Percentiles rank a stretch among this genome's conserved stretches.
These are phyloP conservation scores for Dinomys branickii DNA, from an alignment of 2,113 vertebrate genomes.

Conservation along the genomic window DNA sequence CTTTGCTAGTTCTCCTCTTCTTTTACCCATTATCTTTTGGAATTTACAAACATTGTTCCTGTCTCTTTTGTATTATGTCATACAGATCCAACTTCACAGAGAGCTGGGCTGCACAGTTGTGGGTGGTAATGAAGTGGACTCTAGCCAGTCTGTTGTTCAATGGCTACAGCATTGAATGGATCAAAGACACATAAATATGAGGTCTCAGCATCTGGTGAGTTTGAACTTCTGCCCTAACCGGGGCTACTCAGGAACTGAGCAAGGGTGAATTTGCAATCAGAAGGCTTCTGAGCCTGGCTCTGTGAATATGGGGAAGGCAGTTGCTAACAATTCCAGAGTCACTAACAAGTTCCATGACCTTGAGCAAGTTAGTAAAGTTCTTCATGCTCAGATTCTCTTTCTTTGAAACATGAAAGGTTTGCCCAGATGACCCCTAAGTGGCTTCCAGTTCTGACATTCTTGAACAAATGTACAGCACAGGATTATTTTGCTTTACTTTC, in stretches of 20 bases:
- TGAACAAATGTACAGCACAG: background rate
- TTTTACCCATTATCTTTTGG: background rate
- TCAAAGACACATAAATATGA: background rate
- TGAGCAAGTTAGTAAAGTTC: slow-evolving; percentile 26
- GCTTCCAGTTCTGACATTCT: background rate
- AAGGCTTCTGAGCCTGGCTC: background rate
- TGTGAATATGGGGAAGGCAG: background rate
- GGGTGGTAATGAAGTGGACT: background rate
- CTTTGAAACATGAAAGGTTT: slow-evolving; percentile 20
- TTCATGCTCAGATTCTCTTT: background rate
- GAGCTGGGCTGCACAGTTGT: background rate
- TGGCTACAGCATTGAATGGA: background rate
- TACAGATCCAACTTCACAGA: background rate
- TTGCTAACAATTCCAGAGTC: slow-evolving; percentile 24
- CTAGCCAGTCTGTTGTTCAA: background rate
- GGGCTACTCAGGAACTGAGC: background rate
- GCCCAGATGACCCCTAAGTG: background rate
- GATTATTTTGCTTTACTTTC: background rate
- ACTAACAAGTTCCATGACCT: slow-evolving; percentile 49
- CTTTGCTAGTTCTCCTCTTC: background rate
- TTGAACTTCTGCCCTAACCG: background rate
- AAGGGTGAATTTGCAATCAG: background rate
- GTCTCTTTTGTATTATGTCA: background rate
- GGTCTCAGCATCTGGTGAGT: background rate
- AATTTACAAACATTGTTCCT: background rate